Evolutionary conservation across 64 coral and sea anemone genomes (phyloP), one percentile per base, ranked within the genome.

Genomic region (Montipora cactus): DNA sequence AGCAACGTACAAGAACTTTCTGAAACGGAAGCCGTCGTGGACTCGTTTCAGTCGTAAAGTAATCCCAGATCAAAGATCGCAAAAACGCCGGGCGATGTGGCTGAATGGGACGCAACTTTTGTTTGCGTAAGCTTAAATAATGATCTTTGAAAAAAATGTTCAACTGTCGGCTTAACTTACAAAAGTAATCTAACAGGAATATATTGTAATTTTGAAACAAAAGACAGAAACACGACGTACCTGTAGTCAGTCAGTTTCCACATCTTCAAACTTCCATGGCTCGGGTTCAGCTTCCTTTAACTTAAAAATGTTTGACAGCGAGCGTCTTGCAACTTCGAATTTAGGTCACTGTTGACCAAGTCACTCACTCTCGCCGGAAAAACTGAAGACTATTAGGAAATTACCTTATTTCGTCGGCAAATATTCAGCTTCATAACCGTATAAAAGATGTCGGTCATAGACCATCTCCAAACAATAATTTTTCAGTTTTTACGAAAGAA

Each of bases 291-390:
- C 44, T 71, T 64, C 61, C 61, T 4, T 64, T 49, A 64, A 86
- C 66, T 69, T 86, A 9, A 67, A 14, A 47, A 49, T 46, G 4
- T 76, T 78, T 49, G 18, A 15, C 5, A 71, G 3, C 1, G 20
- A 71, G 68, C 21, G 68, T 21, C 5, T 14, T 49, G 44, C 15
- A 46, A 15, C 44, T 78, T 49, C 49, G 46, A 78, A 49, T 49
- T 78, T 46, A 19, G 46, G 12, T 49, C 76, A 13, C 46, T 86
- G 82, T 86, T 86, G 66, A 72, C 82, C 46, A 9, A 67, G 2
- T 70, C 66, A 72, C 82, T 46, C 82, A 86, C 64, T 86, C 14
- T 71, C 82, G 45, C 82, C 82, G 82, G 82, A 86, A 67, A 67
- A 47, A 66, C 19, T 13, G 5, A 71, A 50, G 20, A 19, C 62